Conservation (phyloP, 2,113 vertebrate species). For the Daubentonia madagascariensis region DNA sequence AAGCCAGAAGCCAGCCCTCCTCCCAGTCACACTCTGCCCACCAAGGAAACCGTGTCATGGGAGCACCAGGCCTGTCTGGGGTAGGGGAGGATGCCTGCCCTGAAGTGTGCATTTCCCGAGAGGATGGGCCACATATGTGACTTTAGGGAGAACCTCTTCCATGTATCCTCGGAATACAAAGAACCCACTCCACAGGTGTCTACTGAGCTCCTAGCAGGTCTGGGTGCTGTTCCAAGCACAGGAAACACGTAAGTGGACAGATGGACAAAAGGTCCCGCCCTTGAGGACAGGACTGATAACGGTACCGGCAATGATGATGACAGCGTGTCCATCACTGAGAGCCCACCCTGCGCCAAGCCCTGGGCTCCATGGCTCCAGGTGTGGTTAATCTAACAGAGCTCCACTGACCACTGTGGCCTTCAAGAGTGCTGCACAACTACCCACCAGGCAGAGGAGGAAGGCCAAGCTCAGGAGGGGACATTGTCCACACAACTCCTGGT, state of each 20-base stretch:
- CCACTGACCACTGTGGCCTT: not conserved
- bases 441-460: not conserved
- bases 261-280: not conserved
- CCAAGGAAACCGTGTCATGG: rapidly evolving
- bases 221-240: not conserved
- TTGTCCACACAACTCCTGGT: not conserved
- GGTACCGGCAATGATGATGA: too few species aligned
- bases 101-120: rapidly evolving
- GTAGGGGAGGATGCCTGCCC: not conserved
- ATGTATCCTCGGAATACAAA: not conserved
- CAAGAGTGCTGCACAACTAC: rapidly evolving
- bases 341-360: not conserved
- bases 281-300: rapidly evolving
- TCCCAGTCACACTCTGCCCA: rapidly evolving
- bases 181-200: rapidly evolving
- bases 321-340: rapidly evolving
- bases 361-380: not conserved
- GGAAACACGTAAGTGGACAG: rapidly evolving
- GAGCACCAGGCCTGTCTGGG: not conserved
- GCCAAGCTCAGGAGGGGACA: not conserved
- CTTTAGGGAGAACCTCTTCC: not conserved
- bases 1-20: not conserved
- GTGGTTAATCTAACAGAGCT: not conserved
- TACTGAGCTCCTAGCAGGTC: rapidly evolving
- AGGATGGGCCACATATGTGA: rapidly evolving